Evolutionary conservation across 2,797 vertebrate genomes (phyloP), one percentile per base, ranked within the genome.

Genomic region (Gadopsis marmoratus): DNA sequence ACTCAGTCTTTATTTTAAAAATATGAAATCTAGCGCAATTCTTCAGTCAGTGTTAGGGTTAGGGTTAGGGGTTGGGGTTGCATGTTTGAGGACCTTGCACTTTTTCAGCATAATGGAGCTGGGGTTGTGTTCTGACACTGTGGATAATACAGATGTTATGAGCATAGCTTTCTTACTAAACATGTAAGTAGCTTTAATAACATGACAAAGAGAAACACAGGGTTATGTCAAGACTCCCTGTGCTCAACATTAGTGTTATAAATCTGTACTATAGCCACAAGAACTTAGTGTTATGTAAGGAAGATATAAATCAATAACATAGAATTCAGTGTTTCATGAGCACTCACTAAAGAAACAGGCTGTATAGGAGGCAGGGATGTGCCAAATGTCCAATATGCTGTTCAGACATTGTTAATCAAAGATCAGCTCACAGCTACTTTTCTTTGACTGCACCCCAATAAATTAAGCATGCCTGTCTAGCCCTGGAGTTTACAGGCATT

Each of bases 321-420:
- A 14, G 16, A 63, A 48, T 41, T 67, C 63, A 76, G 62, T 19
- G 62, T 82, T 81, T 75, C 74, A 64, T 81, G 79, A 69, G 51
- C 9, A 1, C 41, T 48, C n/a, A 70, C 33, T 71, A 9, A 11
- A 43, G n/a, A 74, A 55, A 6, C 35, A 33, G 51, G 59, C 41
- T n/a, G 50, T 21, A 53, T 26, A 58, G 21, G 66, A 71, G 48
- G 56, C 50, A 53, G 64, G 39, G 69, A 73, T 51, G 51, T 9
- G 62, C 65, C 74, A 59, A 71, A 60, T 35, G 60, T 60, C 76
- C 78, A 50, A 61, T 56, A 29, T 26, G 62, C 47, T 21, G 45
- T 41, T 59, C 58, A 76, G 69, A 71, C 71, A 21, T 26, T 39
- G 76, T 81, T 86, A 75, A 84, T 89, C 76, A 81, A 76, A 75